Evolutionary conservation across 2,113 vertebrate species (phyloP), one percentile per base, ranked within the genome.

Genomic region (Ptilorrhoa leucosticta): DNA sequence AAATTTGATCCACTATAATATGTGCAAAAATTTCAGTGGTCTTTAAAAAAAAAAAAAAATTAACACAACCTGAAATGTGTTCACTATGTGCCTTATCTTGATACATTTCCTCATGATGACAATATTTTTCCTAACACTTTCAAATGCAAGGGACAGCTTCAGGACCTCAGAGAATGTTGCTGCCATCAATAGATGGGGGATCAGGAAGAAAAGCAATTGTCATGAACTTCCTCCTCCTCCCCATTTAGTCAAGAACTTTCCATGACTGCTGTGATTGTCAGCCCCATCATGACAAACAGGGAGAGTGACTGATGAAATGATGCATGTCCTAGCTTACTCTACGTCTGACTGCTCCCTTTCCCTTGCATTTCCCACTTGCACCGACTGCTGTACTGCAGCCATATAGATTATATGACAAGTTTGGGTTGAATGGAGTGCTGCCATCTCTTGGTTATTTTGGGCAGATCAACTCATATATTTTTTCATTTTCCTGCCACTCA

Each of bases 381-480:
- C 35, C 5, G 7, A 8, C 56, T 44, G 27, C 53, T 40, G 37
- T 63, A 35, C 30, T 39, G 60, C 37, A 35, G 50, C 71, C 92
- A 33, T 87, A 83, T 83, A 80, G 68, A 66, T 90, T 63, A 27
- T 3, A 58, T n/a, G 65, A 63, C 51, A 61, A 83, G 51, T 51
- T 66, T 75, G 83, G 76, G 76, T 88, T 90, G 93, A 66, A 90
- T 75, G 68, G 92, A 92, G 85, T 96, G 83, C 94, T 96, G 96
- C 96, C 94, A 96, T 86, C 96, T 96, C 60, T 96, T 89, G 93
- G 93, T 79, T 95, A 39, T 83, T 94, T 86, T 71, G 57, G 31
- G 85, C 64, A 92, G 90, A 71, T 51, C 68, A 81, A 45, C 20
- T 54, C 40, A 51, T 42, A 56, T 47, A 9, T 53, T 79, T 40